Percentiles rank a stretch among this genome's conserved stretches.
These are phyloP conservation scores for Patagioenas fasciata DNA, from an alignment of 2,113 vertebrate species.

Conservation along the genomic window DNA sequence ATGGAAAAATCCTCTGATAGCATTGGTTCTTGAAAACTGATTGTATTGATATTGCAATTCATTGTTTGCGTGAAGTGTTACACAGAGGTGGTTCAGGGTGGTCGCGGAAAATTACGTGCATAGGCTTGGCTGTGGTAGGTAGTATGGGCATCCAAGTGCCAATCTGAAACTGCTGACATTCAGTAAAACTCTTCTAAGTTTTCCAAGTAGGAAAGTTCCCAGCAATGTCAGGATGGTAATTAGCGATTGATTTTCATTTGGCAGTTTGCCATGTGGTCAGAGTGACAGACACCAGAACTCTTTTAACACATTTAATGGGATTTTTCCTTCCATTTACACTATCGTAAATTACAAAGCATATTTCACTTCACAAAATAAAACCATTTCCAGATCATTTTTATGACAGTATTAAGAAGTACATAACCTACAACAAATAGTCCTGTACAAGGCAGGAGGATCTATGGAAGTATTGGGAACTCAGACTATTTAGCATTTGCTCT, in stretches of 20 bases:
- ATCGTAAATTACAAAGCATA: constrained; percentile 85
- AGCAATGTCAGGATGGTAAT: constrained; percentile 3
- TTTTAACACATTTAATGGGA: constrained; percentile 78
- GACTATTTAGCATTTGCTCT: constrained; percentile 19
- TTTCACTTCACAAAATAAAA: constrained; percentile 87
- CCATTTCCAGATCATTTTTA: constrained; percentile 79
- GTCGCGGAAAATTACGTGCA: background rate
- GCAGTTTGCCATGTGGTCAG: constrained; percentile 8
- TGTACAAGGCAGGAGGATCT: constrained; percentile 60
- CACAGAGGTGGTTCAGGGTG: background rate
- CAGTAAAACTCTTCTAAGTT: background rate
- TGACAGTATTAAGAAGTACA: constrained; percentile 79
- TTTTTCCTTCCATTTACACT: constrained; percentile 78
- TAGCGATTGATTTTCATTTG: constrained; percentile 6
- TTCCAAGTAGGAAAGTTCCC: constrained; percentile 1
- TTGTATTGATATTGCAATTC: background rate
- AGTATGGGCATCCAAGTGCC: background rate
- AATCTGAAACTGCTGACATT: background rate
- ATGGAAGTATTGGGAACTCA: constrained; percentile 31
- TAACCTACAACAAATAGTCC: constrained; percentile 73
- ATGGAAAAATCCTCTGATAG: background rate
- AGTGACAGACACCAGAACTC: constrained; percentile 68
- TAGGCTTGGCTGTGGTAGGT: background rate
- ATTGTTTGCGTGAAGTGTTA: background rate
- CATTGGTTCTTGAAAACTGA: background rate